Percentiles rank a stretch among this genome's conserved stretches.
These are phyloP conservation scores for Erpornis zantholeuca DNA, from an alignment of 2,113 vertebrate species.

Conservation along the genomic window DNA sequence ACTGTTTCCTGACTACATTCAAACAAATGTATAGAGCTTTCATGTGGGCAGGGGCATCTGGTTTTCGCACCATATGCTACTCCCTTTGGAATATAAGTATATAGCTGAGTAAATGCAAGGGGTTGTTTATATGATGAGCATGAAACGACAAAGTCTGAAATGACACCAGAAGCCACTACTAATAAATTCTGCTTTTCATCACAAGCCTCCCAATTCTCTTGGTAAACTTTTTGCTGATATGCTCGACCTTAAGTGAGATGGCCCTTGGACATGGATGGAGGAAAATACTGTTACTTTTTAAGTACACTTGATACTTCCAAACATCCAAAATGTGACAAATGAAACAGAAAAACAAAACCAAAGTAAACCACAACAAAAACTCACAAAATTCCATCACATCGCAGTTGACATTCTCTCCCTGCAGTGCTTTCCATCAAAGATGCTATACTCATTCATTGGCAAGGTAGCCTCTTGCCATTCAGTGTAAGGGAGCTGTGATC, in stretches of 20 bases:
- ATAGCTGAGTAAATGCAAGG: slow-evolving; percentile 47
- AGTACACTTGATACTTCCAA: neutral
- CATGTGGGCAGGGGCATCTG: slow-evolving; percentile 60
- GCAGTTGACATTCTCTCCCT: neutral
- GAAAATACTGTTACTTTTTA: neutral
- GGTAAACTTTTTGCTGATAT: neutral
- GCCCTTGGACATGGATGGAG: neutral
- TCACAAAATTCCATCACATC: neutral
- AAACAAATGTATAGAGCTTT: slow-evolving; percentile 62
- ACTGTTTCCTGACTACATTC: slow-evolving; percentile 61
- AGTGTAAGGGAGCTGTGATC: neutral
- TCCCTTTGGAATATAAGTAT: slow-evolving; percentile 36
- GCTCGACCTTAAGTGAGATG: neutral
- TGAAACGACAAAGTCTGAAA: slow-evolving; percentile 10
- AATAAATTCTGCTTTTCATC: neutral
- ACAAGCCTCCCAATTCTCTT: neutral
- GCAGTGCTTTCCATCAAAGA: neutral
- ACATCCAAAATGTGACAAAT: neutral
- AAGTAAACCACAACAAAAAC: neutral
- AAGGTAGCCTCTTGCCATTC: neutral
- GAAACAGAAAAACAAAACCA: neutral
- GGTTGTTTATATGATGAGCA: slow-evolving; percentile 38
- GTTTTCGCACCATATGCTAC: slow-evolving; percentile 51
- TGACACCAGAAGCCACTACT: neutral
- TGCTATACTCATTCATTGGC: neutral